phyloP scores from a whole-genome alignment of 2,888 invertebrate genomes.

The Hyposoter dolosus region DNA sequence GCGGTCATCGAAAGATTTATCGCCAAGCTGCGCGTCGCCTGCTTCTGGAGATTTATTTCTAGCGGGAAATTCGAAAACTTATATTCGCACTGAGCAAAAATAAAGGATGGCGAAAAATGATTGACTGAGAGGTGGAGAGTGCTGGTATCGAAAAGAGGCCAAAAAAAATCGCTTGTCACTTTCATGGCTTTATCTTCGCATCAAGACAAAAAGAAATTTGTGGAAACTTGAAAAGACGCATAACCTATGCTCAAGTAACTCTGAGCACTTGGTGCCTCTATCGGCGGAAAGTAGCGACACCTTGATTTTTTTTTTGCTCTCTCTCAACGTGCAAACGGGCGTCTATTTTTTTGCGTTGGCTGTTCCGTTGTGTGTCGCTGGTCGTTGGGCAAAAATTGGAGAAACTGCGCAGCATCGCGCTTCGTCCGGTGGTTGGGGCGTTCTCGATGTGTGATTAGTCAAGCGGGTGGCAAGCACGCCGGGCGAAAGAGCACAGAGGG shows the following conservation, averaged over 20 bases:
- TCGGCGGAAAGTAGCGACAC: background rate
- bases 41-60: constrained; percentile 7
- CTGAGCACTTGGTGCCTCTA: background rate
- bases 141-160: too few species aligned
- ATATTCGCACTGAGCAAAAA: background rate
- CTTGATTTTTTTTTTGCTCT: background rate
- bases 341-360: constrained; percentile 24
- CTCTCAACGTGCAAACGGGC: background rate
- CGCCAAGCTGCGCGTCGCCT: background rate
- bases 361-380: constrained; percentile 57
- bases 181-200: background rate
- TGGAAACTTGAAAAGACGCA: background rate
- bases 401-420: constrained; percentile 17
- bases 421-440: constrained; percentile 1
- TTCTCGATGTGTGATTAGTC: background rate
- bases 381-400: constrained; percentile 47
- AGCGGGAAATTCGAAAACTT: constrained; percentile 31
- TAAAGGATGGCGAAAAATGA: background rate
- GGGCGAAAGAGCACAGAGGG: background rate
- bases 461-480: background rate
- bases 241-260: background rate
- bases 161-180: background rate
- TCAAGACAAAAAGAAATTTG: background rate
- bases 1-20: background rate
- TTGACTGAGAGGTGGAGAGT: background rate